Evolutionary conservation across 1,140 invertebrate genomes (phyloP), one percentile per base, ranked within the genome.

Genomic region (Coelopa frigida): DNA sequence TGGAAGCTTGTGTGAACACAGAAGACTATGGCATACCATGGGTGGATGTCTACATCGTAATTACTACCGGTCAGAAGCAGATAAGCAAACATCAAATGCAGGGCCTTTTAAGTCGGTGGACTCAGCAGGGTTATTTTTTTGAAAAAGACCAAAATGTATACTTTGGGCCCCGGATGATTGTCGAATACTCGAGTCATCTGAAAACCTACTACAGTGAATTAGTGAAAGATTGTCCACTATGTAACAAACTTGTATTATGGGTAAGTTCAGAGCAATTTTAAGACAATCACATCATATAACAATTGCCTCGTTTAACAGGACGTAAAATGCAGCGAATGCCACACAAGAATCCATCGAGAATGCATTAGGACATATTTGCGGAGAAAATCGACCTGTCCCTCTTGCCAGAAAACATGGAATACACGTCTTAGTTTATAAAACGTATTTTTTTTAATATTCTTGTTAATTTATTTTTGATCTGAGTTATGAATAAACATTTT

Each of bases 191-290:
- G 10, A 35, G 18, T 12, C 44, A 50, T 36, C 36, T 50, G n/a
- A 50, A 46, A 36, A 40, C 31, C 6, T 15, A 50, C 37, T 50
- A 31, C 27, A 23, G 43, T 2, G 38, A 50, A 8, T 26, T 29
- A 12, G 31, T 50, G 5, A 46, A 40, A 21, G 48, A 50, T 24
- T 50, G 48, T 23, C n/a, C 38, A 12, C 37, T 50, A 41, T 50
- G 48, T 17, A 40, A 46, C 10, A 40, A 33, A n/a, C 18, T 50
- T 21, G 48, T 50, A 15, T 46, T 39, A 11, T 50, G 48, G 48
- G 48, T 50, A 36, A 50, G 48, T 42, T 18, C 10, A 7, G 5
- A 18, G 20, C 21, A 39, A 8, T 15, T 20, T 18, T 39, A 39
- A 7, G 8, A 14, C n/a, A n/a, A n/a, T n/a, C n/a, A n/a, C n/a